Evolutionary conservation across 2,888 invertebrate species (phyloP), one percentile per base, ranked within the genome.

Genomic region (Apotomis betuletana): DNA sequence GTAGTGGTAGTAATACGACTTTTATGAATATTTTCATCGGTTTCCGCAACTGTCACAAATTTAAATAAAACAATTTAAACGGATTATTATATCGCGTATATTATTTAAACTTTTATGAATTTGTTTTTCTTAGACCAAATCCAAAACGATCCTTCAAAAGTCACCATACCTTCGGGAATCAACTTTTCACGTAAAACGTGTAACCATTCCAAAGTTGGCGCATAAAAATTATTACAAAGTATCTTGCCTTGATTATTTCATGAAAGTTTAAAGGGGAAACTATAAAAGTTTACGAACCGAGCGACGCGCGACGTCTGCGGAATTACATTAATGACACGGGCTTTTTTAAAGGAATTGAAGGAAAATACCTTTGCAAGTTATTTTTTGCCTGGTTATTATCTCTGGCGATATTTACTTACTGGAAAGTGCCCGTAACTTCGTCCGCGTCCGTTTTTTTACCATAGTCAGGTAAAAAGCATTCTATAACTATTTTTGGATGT

Each of bases 221-320:
- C 83, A 86, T 87, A 88, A 87, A 88, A 87, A 87, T 87, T 84
- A 86, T 86, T 82, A 83, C 84, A 83, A 83, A 86, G 85, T 81
- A 84, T 85, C 78, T 78, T 75, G 81, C 83, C 85, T 86, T 87
- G 86, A 88, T 87, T 88, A 88, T 87, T 85, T 83, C 83, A 83
- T 85, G 83, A 86, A 89, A 88, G 83, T 88, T 87, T 83, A 80
- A 87, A 78, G 81, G 80, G 84, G 83, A 85, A 89, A 89, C 88
- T 89, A 89, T 89, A 87, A 88, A 88, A 89, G 84, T 88, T 86
- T 83, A 85, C 81, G 83, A 81, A 84, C 81, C 79, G 77, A 79
- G 80, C 76, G 82, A 77, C 81, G 80, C 76, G 75, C 75, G 77
- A 76, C 83, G 86, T 80, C 82, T 78, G 76, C 80, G 73, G 85